phyloP scores from a whole-genome alignment of 2,888 invertebrate species.

The Invenusta paracnida region DNA sequence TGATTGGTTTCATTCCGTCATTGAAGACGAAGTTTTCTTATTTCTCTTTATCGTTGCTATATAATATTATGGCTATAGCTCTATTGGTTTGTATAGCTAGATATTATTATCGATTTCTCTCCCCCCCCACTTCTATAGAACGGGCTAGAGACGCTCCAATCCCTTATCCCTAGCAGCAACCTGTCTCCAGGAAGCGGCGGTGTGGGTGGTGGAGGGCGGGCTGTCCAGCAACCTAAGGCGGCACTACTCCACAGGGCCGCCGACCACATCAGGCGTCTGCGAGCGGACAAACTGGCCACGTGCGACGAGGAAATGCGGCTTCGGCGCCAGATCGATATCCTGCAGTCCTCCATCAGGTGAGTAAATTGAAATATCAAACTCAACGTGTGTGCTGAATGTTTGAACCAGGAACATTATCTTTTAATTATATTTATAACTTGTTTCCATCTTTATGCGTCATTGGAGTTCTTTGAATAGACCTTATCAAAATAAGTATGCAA shows the following conservation, averaged over 20 bases:
- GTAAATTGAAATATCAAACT: too few relatives aligned
- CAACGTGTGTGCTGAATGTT: too few relatives aligned
- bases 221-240: constrained; percentile 22
- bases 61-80: too few relatives aligned
- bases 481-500: too few relatives aligned
- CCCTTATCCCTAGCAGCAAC: neutral
- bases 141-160: neutral
- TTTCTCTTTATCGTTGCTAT: too few relatives aligned
- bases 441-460: too few relatives aligned
- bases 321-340: constrained; percentile 21
- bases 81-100: neutral
- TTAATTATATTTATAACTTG: too few relatives aligned
- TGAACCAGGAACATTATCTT: too few relatives aligned
- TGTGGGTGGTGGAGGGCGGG: too few relatives aligned
- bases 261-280: constrained; percentile 19
- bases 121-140: neutral
- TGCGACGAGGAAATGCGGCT: neutral
- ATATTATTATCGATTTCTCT: neutral
- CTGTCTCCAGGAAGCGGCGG: neutral
- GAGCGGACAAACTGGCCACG: neutral
- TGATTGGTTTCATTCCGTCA: too few relatives aligned
- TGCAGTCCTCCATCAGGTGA: constrained; percentile 34
- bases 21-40: too few relatives aligned
- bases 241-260: constrained; percentile 27
- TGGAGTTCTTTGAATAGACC: neutral